Evolutionary conservation across 1,140 invertebrate genomes (phyloP), one percentile per base, ranked within the genome.

Genomic region (Lepidurus packardi): DNA sequence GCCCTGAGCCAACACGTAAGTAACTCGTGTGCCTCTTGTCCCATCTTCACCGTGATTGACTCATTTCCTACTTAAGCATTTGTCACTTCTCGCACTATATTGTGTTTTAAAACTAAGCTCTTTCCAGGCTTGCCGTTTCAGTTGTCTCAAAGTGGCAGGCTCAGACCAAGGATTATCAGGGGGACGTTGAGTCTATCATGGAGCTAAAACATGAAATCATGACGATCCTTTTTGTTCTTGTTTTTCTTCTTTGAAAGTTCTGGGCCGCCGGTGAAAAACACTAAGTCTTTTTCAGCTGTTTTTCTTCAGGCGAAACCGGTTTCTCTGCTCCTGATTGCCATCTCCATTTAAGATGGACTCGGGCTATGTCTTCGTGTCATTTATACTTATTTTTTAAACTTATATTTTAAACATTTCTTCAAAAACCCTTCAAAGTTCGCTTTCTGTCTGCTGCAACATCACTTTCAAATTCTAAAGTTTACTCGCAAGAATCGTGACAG

Each of bases 31-130:
- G 53, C 53, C 53, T 65, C 53, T 21, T 65, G 13, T 7, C 21
- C 53, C 16, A 65, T 65, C 53, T 21, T 65, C 53, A 6, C 53
- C 16, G 21, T 65, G 53, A 65, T 65, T 65, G 13, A 65, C 53
- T 65, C 53, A 21, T 65, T 65, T 65, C 53, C 53, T 65, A 65
- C 53, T 65, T 65, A 34, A 65, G 53, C 53, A 21, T 65, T 65
- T 13, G 53, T 65, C 53, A 65, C 16, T 16, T 65, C 53, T 65
- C 53, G n/a, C 53, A 21, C 21, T 65, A 65, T 21, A 65, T n/a
- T 65, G 16, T 65, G 16, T 16, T 65, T 65, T 7, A 7, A 65
- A 65, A 21, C 53, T 65, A 0, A 21, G 34, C 34, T 34, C 8
- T 65, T 65, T 65, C 53, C 16, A 13, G 21, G 16, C 7, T 65